phyloP scores from a whole-genome alignment of 2,888 invertebrate genomes.

The Neria commutata region DNA sequence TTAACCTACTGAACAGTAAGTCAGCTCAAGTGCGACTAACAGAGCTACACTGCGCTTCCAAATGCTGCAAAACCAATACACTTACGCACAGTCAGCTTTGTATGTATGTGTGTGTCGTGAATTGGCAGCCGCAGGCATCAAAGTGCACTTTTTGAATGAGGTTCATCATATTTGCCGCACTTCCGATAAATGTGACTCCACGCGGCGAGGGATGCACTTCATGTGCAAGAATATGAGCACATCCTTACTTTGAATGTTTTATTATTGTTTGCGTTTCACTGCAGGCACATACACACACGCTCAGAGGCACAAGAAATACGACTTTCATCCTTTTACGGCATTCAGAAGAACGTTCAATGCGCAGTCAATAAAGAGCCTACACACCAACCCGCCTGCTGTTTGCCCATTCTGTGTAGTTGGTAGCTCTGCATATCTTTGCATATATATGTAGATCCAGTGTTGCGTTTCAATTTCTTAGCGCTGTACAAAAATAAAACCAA shows the following conservation, averaged over 20 bases:
- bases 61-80: slow-evolving; percentile 7
- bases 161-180: slow-evolving; percentile 17
- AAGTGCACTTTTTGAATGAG: slow-evolving; percentile 48
- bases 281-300: slow-evolving; percentile 16
- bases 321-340: slow-evolving; percentile 45
- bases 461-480: slow-evolving; percentile 40
- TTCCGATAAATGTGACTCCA: background rate
- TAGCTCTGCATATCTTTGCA: background rate
- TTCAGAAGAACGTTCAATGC: slow-evolving; percentile 43
- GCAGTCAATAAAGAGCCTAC: slow-evolving; percentile 28
- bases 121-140: slow-evolving; percentile 50
- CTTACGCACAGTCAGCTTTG: background rate
- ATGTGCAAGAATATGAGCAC: slow-evolving; percentile 27
- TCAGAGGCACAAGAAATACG: slow-evolving; percentile 41
- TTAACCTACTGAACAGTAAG: too few relatives aligned
- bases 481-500: background rate
- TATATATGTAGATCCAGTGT: background rate
- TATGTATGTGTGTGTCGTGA: slow-evolving; percentile 14
- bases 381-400: slow-evolving; percentile 14
- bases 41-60: too few relatives aligned
- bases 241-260: slow-evolving; percentile 27
- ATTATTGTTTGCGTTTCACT: slow-evolving; percentile 34
- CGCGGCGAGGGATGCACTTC: background rate
- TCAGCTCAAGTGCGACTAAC: too few relatives aligned
- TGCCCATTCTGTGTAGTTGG: slow-evolving; percentile 5